These are phyloP conservation scores for Stegostoma tigrinum DNA, from an alignment of 2,113 vertebrate species.

Conservation along the genomic window DNA sequence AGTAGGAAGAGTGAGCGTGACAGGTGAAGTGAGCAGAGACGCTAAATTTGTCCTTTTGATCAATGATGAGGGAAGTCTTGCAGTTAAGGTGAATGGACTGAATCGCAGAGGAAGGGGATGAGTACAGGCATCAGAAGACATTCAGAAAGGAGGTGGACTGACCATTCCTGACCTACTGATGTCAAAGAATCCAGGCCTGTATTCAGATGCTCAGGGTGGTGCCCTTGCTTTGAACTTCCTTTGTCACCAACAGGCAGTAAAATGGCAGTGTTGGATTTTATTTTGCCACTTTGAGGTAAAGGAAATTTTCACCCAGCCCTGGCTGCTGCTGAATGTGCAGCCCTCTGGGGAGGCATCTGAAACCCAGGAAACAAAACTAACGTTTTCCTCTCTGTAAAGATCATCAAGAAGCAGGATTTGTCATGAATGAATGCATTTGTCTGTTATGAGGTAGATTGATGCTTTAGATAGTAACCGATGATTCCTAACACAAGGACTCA, in stretches of 20 bases:
- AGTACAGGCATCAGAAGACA: background rate
- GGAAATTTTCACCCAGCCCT: background rate
- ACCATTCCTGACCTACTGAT: background rate
- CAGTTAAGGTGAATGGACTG: background rate
- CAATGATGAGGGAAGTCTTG: background rate
- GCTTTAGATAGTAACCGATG: too few species aligned
- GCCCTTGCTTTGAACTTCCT: background rate
- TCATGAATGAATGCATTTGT: background rate
- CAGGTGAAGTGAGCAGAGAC: background rate
- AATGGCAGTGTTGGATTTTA: background rate
- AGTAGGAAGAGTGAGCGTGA: background rate
- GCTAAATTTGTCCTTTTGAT: background rate
- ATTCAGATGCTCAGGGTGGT: background rate
- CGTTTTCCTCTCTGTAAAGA: background rate
- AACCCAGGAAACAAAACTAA: background rate
- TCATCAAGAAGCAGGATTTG: background rate
- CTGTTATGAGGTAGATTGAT: background rate
- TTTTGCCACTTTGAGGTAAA: background rate
- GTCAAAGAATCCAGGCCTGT: background rate
- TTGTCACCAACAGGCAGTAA: background rate
- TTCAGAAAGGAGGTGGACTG: background rate
- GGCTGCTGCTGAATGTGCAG: background rate
- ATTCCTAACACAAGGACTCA: background rate
- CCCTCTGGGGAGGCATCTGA: background rate
- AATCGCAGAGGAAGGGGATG: background rate